A percentile compares a stretch with the other conserved stretches of the same genome.
These are phyloP conservation scores for Aramus guarauna DNA, from an alignment of 2,113 vertebrate genomes.

Conservation along the genomic window DNA sequence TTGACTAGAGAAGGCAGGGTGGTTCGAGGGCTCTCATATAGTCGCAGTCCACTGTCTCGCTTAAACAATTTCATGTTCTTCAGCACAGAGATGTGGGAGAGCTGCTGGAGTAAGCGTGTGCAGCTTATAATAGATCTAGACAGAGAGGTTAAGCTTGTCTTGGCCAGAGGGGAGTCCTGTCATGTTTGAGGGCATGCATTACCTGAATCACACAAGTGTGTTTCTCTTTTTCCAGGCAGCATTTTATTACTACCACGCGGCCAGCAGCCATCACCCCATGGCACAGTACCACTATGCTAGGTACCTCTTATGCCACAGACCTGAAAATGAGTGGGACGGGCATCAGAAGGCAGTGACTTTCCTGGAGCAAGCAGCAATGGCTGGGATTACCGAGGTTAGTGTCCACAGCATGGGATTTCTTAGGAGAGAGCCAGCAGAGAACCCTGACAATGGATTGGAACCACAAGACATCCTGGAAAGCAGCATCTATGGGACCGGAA, in stretches of 20 bases:
- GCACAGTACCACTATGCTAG: slow-evolving; percentile 89
- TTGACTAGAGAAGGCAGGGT: neutral
- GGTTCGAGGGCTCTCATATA: neutral
- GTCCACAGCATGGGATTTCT: neutral
- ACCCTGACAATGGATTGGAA: neutral
- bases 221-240: slow-evolving; percentile 76
- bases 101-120: neutral
- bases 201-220: neutral
- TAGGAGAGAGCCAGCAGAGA: neutral
- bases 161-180: neutral
- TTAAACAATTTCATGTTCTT: neutral
- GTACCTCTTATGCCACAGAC: slow-evolving; percentile 75
- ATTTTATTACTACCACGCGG: slow-evolving; percentile 82
- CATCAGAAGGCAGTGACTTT: slow-evolving; percentile 68
- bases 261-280: slow-evolving; percentile 78
- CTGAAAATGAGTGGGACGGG: slow-evolving; percentile 47
- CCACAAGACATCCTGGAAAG: neutral
- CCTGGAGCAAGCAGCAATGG: slow-evolving; percentile 78
- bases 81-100: neutral
- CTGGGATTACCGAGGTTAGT: slow-evolving; percentile 83
- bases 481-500: neutral
- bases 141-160: neutral
- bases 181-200: neutral
- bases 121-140: neutral
- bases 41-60: neutral